phyloP scores from a whole-genome alignment of 2,888 invertebrate genomes.

The Lomographa bimaculata region DNA sequence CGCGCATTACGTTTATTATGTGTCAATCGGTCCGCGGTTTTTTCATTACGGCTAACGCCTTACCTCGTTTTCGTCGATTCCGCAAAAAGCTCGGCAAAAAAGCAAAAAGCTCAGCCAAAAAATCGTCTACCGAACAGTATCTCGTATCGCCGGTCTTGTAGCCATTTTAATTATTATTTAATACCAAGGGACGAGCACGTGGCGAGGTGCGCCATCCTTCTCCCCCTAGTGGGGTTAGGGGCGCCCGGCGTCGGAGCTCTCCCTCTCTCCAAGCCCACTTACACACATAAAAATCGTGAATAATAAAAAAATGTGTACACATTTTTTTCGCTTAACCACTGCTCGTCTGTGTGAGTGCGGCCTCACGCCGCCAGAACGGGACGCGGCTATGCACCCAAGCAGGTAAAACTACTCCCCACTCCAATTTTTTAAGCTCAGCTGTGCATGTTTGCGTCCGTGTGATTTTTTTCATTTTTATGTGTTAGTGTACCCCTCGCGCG shows the following conservation, averaged over 20 bases:
- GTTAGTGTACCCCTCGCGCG: slow-evolving; percentile 83
- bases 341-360: slow-evolving; percentile 70
- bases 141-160: slow-evolving; percentile 80
- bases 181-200: slow-evolving; percentile 82
- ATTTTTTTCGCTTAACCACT: slow-evolving; percentile 82
- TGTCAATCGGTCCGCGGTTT: slow-evolving; percentile 69
- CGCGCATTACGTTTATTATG: slow-evolving; percentile 77
- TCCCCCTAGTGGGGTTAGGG: slow-evolving; percentile 41
- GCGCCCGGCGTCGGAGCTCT: slow-evolving; percentile 51
- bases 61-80: slow-evolving; percentile 66
- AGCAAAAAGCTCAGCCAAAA: slow-evolving; percentile 78
- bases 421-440: slow-evolving; percentile 80
- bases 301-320: slow-evolving; percentile 84
- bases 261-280: slow-evolving; percentile 77
- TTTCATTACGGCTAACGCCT: slow-evolving; percentile 54
- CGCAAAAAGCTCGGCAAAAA: slow-evolving; percentile 78
- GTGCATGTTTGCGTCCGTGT: slow-evolving; percentile 76
- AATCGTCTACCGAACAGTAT: slow-evolving; percentile 80
- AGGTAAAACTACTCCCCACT: slow-evolving; percentile 66
- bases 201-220: slow-evolving; percentile 66
- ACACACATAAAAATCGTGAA: slow-evolving; percentile 84
- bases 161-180: slow-evolving; percentile 84
- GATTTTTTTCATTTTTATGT: slow-evolving; percentile 83
- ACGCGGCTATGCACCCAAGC: slow-evolving; percentile 52
- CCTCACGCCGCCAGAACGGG: slow-evolving; percentile 71